Conservation (phyloP, 92 coral and sea anemone genomes). For the Anthopleura xanthogrammica region DNA sequence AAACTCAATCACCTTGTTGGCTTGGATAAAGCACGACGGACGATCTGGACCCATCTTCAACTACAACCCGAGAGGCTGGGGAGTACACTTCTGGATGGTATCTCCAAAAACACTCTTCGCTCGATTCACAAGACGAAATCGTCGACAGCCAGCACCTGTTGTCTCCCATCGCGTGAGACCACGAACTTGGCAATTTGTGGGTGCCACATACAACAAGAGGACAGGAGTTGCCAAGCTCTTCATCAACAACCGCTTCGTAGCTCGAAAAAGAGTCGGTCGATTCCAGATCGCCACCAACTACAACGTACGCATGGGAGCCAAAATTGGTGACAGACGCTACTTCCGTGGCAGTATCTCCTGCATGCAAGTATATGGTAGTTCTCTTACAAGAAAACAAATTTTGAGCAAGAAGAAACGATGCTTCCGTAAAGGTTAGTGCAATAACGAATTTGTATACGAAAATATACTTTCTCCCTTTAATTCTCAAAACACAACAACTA, state of each 20-base stretch:
- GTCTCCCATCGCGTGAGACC: constrained; percentile 31
- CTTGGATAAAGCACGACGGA: too few species aligned
- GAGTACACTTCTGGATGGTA: constrained; percentile 71
- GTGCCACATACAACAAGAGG: constrained; percentile 49
- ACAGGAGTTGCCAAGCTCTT: constrained; percentile 61
- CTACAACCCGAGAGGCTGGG: constrained; percentile 44
- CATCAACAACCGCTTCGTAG: constrained; percentile 43
- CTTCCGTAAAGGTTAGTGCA: too few species aligned
- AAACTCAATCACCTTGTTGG: too few species aligned
- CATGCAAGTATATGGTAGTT: constrained; percentile 40
- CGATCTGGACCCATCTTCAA: too few species aligned
- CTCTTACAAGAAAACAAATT: too few species aligned
- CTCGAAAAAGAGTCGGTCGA: constrained; percentile 38
- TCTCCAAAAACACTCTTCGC: constrained; percentile 53
- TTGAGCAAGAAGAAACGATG: constrained; percentile 52
- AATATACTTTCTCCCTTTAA: constrained; percentile 10
- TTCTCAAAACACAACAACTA: too few species aligned
- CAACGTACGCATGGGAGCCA: constrained; percentile 64
- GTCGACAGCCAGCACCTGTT: constrained; percentile 29
- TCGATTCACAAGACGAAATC: constrained; percentile 53
- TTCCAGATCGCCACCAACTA: constrained; percentile 51
- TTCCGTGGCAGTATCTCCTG: constrained; percentile 77
- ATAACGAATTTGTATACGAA: too few species aligned
- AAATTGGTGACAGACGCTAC: constrained; percentile 46
- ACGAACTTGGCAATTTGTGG: constrained; percentile 59